Evolutionary conservation across 2,888 invertebrate species (phyloP), one percentile per base, ranked within the genome.

Genomic region (Limnephilus rhombicus): DNA sequence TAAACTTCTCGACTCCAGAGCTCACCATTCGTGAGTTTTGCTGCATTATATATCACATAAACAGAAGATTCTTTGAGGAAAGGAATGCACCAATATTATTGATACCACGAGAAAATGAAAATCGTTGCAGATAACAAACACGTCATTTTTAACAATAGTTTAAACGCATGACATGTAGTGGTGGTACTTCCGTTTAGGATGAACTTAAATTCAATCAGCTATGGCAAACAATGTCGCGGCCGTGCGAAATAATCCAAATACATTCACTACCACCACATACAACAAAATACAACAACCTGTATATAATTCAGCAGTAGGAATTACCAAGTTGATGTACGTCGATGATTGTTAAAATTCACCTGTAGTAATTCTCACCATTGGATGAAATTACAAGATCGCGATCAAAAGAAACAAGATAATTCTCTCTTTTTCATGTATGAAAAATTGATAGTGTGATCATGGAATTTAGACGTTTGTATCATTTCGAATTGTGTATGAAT

Each of bases 141-240:
- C 68, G 68, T 53, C 53, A 53, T 53, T 53, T 53, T 53, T 7
- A 83, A 83, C 83, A 24, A 83, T 83, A 83, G 83, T 15, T 83
- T 37, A 83, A 83, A 83, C 37, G 37, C 83, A 83, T 37, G 37
- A 83, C 37, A 7, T 1, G 12, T 29, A 24, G n/a, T 24, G 24
- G 83, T n/a, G 83, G 37, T 34, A 83, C 83, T 37, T 83, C 83
- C 83, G 83, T 83, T 83, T 83, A 83, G 37, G 83, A 41, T 83
- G 24, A 83, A 41, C 34, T 41, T 34, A 83, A 83, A 83, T n/a
- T 34, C 83, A 34, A 83, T 83, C 83, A 15, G 83, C 83, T 83
- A 83, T 83, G 83, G 37, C 37, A 83, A 37, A 83, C 83, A 83
- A 83, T 37, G 37, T 83, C 83, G 83, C 83, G 37, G 24, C 83